These are phyloP conservation scores for Cataglyphis hispanica DNA, from an alignment of 1,140 invertebrate species.

Conservation along the genomic window DNA sequence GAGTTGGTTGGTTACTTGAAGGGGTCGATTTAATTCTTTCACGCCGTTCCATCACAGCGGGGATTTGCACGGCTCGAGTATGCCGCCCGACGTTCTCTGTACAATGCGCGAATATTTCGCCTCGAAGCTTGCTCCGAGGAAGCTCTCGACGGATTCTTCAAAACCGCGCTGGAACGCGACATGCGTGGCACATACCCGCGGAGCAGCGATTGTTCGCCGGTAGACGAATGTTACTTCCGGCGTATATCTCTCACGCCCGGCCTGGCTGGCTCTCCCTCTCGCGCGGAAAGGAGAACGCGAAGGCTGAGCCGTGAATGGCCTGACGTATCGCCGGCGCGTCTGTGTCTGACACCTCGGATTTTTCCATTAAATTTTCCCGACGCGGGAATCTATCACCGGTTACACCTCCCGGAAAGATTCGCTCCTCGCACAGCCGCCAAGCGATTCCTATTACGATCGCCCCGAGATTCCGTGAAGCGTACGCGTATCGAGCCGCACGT, in stretches of 20 bases:
- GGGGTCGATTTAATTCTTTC: constrained; percentile 56
- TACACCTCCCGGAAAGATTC: constrained; percentile 81
- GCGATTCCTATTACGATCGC: constrained; percentile 83
- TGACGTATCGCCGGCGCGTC: constrained; percentile 85
- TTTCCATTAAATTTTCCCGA: constrained; percentile 86
- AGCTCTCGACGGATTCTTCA: constrained; percentile 31
- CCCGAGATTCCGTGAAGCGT: constrained; percentile 74
- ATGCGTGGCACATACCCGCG: constrained; percentile 53
- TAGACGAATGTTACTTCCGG: constrained; percentile 69
- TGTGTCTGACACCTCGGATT: constrained; percentile 85
- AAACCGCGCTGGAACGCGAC: constrained; percentile 29
- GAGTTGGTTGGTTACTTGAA: constrained; percentile 27
- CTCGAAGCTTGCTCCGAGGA: constrained; percentile 24
- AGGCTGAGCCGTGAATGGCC: constrained; percentile 80
- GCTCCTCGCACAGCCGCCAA: constrained; percentile 73
- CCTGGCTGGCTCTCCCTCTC: constrained; percentile 10
- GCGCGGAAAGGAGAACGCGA: constrained; percentile 71
- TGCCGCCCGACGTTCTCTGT: constrained; percentile 28
- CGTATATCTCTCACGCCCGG: constrained; percentile 64
- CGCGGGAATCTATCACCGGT: constrained; percentile 85
- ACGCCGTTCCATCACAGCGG: constrained; percentile 47
- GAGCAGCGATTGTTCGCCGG: constrained; percentile 67
- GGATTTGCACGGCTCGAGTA: constrained; percentile 34
- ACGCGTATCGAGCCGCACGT: constrained; percentile 71
- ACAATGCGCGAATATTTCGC: constrained; percentile 56